Evolutionary conservation across 1,140 invertebrate species (phyloP), one percentile per base, ranked within the genome.

Genomic region (Anastrepha obliqua): DNA sequence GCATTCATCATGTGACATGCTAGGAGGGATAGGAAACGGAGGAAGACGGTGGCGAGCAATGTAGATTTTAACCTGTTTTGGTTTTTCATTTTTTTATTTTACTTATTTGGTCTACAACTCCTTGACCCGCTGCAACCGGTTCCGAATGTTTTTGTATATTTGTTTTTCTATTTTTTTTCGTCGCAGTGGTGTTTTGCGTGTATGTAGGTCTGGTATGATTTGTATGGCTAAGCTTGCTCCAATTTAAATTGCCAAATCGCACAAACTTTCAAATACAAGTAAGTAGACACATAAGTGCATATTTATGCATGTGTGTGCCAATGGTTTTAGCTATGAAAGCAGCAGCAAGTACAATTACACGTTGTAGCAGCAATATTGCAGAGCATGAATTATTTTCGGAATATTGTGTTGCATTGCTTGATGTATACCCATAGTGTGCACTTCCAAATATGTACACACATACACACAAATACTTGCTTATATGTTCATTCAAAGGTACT

Each of bases 221-320:
- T 78, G 47, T 78, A 51, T n/a, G 47, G 11, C 47, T n/a, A 17
- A 51, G 74, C n/a, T 55, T 78, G 74, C 74, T 55, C 74, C 47
- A 78, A 78, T 78, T 78, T 78, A 78, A 51, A 78, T 78, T 47
- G n/a, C 44, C 74, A 55, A 47, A 47, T 13, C 47, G 42, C 47
- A 55, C 74, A 55, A 51, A 78, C 17, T 6, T 29, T 20, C n/a
- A 78, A 20, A 55, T 55, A 8, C 5, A 78, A 44, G 8, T 17
- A 13, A 62, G 60, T 4, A 17, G 8, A 17, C 15, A 62, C 60
- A 17, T 62, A 15, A 2, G 60, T 62, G n/a, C 15, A 9, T 62
- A 62, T 62, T 1, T 9, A 62, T 62, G 51, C 51, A 55, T 42
- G 42, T 9, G 8, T 44, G 7, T 47, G 7, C 6, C 5, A 20